These are phyloP conservation scores for Pseudococcus jackbeardsleyi DNA, from an alignment of 2,888 invertebrate species.

Conservation along the genomic window DNA sequence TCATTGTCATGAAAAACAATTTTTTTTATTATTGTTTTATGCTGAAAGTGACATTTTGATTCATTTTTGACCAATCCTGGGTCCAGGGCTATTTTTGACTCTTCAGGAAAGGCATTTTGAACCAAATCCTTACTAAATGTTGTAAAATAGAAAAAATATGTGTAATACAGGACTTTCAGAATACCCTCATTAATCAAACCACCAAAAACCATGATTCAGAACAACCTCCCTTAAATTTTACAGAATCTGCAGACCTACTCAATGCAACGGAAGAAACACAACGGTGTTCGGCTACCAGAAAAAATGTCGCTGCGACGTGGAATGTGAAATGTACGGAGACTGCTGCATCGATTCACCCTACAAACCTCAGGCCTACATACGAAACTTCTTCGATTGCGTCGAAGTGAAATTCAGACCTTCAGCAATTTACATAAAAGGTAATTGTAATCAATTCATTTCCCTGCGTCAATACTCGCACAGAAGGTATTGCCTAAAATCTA, in stretches of 20 bases:
- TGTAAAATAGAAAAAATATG: too few species aligned
- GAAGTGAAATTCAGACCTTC: neutral
- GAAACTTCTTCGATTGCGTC: neutral
- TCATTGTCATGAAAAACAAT: too few species aligned
- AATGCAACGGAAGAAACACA: neutral
- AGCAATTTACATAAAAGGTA: neutral
- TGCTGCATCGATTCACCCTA: conserved; percentile 24
- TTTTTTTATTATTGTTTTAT: too few species aligned
- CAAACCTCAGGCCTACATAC: neutral
- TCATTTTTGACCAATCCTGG: too few species aligned
- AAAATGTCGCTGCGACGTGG: conserved; percentile 7
- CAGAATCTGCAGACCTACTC: neutral
- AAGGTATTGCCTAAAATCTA: neutral
- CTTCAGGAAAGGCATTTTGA: too few species aligned
- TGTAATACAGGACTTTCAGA: too few species aligned
- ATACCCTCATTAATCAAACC: too few species aligned
- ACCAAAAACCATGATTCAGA: neutral
- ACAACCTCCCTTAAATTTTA: neutral
- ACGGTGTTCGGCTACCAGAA: neutral
- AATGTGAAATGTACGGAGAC: conserved; percentile 25
- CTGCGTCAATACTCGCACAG: neutral
- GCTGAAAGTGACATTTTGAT: too few species aligned
- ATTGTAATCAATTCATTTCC: neutral
- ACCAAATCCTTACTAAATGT: too few species aligned
- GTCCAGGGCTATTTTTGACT: too few species aligned